Conservation (phyloP, 2,113 vertebrate genomes). For the Pollimyrus isidori region DNA sequence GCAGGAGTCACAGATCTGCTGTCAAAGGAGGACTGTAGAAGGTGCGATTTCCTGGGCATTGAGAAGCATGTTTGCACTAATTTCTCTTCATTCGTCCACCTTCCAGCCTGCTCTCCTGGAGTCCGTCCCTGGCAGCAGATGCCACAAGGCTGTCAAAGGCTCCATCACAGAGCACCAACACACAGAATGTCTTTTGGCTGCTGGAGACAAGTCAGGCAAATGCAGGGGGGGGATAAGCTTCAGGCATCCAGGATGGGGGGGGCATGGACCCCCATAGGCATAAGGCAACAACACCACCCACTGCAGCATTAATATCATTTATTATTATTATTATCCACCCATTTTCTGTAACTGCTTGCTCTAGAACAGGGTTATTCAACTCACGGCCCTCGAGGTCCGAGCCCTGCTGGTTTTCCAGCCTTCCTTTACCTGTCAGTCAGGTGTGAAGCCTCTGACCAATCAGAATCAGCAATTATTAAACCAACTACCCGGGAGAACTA, state of each 20-base stretch:
- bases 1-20: not conserved
- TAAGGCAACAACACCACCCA: not conserved
- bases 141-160: not conserved
- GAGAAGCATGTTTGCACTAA: not conserved
- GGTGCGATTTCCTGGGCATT: not conserved
- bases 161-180: not conserved
- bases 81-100: not conserved
- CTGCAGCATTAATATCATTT: not conserved
- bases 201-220: not conserved
- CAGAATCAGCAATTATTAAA: too few species aligned
- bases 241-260: not conserved
- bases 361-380: too few species aligned
- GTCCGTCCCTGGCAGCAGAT: not conserved
- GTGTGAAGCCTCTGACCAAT: too few species aligned
- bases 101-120: not conserved
- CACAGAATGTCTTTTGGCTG: not conserved
- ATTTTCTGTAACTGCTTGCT: too few species aligned
- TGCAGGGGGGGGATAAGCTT: not conserved
- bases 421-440: too few species aligned
- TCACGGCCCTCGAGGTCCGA: too few species aligned
- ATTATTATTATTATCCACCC: not conserved
- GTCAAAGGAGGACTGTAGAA: not conserved
- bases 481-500: too few species aligned
- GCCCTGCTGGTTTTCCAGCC: too few species aligned
- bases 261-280: not conserved